phyloP scores from a whole-genome alignment of 2,888 invertebrate genomes.

The Mythimna albipuncta region DNA sequence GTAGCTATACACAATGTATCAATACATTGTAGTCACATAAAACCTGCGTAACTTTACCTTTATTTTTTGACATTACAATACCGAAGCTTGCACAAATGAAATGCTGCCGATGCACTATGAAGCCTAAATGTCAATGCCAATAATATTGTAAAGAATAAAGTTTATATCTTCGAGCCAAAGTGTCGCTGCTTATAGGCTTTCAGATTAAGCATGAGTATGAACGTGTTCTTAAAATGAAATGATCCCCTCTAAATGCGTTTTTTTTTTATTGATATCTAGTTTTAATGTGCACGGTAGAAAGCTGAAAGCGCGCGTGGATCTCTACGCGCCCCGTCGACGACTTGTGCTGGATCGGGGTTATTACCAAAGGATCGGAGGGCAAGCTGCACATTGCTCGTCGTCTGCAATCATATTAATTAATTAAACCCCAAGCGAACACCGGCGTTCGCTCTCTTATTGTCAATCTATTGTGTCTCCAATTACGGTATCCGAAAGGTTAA shows the following conservation, averaged over 20 bases:
- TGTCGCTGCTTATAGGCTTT: conserved; percentile 12
- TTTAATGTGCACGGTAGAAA: neutral
- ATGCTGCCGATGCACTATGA: conserved; percentile 23
- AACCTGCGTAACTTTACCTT: conserved; percentile 10
- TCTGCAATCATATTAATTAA: too few species aligned
- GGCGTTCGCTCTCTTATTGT: too few species aligned
- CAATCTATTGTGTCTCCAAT: too few species aligned
- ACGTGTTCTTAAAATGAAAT: neutral
- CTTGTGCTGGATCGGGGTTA: too few species aligned
- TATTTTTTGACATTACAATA: conserved; percentile 26
- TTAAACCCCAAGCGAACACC: too few species aligned
- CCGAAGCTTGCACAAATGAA: conserved; percentile 42
- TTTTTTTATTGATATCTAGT: too few species aligned
- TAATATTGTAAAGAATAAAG: conserved; percentile 45
- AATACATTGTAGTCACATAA: conserved; percentile 8
- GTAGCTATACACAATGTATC: too few species aligned
- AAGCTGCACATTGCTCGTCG: too few species aligned
- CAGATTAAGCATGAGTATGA: neutral
- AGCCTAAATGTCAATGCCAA: conserved; percentile 53
- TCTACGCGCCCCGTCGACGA: too few species aligned
- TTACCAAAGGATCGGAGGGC: too few species aligned
- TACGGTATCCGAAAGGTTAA: too few species aligned
- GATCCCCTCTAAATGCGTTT: neutral
- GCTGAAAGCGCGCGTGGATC: too few species aligned
- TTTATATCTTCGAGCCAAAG: conserved; percentile 30